phyloP scores from a whole-genome alignment of 2,797 vertebrate genomes.

The Alca torda region DNA sequence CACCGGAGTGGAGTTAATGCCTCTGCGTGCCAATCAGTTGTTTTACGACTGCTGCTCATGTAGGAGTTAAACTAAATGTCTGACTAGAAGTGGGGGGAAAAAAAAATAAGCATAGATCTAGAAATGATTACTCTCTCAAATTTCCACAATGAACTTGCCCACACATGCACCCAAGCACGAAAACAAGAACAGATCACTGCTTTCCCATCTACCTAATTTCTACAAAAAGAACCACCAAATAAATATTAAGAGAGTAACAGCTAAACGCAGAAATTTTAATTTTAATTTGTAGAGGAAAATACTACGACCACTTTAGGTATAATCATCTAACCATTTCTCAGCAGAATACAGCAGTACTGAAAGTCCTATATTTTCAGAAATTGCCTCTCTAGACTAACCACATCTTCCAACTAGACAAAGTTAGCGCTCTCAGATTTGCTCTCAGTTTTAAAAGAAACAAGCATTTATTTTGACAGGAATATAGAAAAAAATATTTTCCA shows the following conservation, averaged over 20 bases:
- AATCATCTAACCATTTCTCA: neutral
- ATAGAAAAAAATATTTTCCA: neutral
- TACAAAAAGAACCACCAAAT: neutral
- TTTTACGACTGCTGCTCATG: neutral
- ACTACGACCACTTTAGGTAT: neutral
- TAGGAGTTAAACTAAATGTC: neutral
- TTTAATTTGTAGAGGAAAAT: neutral
- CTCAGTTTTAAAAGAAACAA: neutral
- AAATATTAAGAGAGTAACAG: neutral
- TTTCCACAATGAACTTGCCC: neutral
- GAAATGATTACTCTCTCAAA: neutral
- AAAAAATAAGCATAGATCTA: neutral
- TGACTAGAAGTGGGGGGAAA: neutral
- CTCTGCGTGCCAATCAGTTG: accelerated
- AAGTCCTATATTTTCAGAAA: neutral
- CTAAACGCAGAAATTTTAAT: neutral
- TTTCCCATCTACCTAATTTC: neutral
- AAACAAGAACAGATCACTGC: neutral
- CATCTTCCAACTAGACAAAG: neutral
- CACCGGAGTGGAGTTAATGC: neutral
- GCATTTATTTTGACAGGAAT: neutral
- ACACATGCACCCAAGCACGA: neutral
- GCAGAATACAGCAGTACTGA: neutral
- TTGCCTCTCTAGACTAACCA: neutral
- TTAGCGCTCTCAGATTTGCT: neutral